These are phyloP conservation scores for Megalurothrips usitatus DNA, from an alignment of 2,888 invertebrate species.

Conservation along the genomic window DNA sequence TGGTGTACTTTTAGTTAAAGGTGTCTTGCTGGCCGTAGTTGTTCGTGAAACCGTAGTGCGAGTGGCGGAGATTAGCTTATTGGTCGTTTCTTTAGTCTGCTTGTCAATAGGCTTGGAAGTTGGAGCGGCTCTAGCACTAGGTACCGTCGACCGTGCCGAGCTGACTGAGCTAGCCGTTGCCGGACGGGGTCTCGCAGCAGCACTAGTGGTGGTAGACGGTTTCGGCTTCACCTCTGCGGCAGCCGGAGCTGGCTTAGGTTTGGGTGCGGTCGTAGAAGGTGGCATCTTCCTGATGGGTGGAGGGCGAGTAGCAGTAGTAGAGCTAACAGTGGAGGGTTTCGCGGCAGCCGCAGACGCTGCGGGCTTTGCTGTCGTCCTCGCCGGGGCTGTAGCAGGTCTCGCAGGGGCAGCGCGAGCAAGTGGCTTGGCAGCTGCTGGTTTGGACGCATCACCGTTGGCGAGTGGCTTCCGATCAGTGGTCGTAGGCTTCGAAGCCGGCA, in stretches of 20 bases:
- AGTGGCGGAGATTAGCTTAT: conserved; percentile 60
- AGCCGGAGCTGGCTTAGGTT: conserved; percentile 37
- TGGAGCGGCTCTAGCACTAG: conserved; percentile 42
- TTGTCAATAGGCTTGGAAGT: conserved; percentile 50
- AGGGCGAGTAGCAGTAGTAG: conserved; percentile 36
- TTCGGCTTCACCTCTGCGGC: conserved; percentile 42
- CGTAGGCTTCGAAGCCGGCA: conserved; percentile 34
- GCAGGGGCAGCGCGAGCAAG: conserved; percentile 35
- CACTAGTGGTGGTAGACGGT: conserved; percentile 42
- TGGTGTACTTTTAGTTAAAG: conserved; percentile 32
- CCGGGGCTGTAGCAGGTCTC: conserved; percentile 35
- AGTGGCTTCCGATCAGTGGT: conserved; percentile 52
- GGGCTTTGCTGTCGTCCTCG: conserved; percentile 36
- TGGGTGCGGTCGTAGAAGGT: conserved; percentile 33
- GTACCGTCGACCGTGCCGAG: conserved; percentile 41
- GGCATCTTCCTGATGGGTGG: conserved; percentile 37
- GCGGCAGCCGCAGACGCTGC: conserved; percentile 37
- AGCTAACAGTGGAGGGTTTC: conserved; percentile 37
- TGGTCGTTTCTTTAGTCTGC: conserved; percentile 64
- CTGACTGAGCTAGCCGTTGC: conserved; percentile 38
- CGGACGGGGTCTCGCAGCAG: conserved; percentile 41
- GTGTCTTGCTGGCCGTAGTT: conserved; percentile 33
- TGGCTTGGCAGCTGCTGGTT: conserved; percentile 38
- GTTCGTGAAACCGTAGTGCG: conserved; percentile 44
- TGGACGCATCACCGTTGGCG: conserved; percentile 52